A percentile compares a stretch with the other conserved stretches of the same genome.
Evolutionary conservation across 2,113 vertebrate species (phyloP).

Genomic region (Rhodinocichla rosea): DNA sequence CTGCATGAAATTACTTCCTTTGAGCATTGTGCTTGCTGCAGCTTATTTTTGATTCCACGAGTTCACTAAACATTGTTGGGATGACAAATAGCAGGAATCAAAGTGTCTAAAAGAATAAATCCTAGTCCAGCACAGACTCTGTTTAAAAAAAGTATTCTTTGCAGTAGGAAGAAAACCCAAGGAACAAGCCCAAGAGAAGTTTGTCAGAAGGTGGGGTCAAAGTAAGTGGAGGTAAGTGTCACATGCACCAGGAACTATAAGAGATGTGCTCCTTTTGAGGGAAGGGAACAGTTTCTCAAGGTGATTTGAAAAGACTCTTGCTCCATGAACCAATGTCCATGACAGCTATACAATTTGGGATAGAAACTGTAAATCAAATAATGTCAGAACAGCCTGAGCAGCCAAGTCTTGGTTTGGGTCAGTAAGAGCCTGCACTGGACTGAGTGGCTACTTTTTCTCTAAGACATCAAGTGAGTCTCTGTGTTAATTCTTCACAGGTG

Average conservation of each 20-base stretch:
- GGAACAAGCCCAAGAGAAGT: background rate
- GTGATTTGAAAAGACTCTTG: background rate
- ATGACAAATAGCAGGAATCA: background rate
- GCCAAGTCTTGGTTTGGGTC: background rate
- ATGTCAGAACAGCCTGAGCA: background rate
- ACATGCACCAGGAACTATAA: background rate
- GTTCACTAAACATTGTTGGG: background rate
- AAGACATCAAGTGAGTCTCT: background rate
- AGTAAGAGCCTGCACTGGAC: background rate
- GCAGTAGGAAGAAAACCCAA: background rate
- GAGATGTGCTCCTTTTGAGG: background rate
- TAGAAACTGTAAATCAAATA: background rate
- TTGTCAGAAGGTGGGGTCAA: background rate
- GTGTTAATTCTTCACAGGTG: background rate
- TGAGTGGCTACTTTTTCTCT: background rate
- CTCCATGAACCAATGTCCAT: background rate
- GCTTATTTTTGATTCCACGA: background rate
- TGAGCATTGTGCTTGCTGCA: background rate
- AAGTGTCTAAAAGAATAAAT: background rate
- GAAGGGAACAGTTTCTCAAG: background rate
- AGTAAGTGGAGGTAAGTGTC: background rate
- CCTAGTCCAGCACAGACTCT: background rate
- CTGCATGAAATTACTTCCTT: background rate
- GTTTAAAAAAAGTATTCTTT: background rate
- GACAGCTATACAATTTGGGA: background rate